A percentile compares a stretch with the other conserved stretches of the same genome.
These are phyloP conservation scores for Pempheris klunzingeri DNA, from an alignment of 2,797 vertebrate species.

Conservation along the genomic window DNA sequence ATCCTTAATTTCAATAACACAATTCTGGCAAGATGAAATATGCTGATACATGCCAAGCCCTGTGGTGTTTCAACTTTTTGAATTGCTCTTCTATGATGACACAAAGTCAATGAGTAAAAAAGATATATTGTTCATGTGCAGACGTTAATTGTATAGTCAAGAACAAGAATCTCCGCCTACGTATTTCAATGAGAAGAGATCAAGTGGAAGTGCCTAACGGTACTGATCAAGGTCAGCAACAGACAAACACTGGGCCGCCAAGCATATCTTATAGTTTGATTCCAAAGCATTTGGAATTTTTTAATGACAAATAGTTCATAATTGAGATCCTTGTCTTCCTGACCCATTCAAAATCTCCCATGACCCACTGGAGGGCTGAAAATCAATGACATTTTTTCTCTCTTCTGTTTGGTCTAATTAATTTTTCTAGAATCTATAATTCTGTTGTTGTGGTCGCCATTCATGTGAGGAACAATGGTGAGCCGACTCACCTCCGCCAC, in stretches of 20 bases:
- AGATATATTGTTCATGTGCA: background rate
- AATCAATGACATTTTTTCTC: background rate
- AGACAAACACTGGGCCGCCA: background rate
- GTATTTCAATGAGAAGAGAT: background rate
- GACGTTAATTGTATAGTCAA: background rate
- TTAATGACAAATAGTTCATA: background rate
- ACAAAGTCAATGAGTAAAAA: background rate
- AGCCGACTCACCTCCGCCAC: slow-evolving; percentile 9
- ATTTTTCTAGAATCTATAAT: background rate
- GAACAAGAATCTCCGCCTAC: background rate
- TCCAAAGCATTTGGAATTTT: background rate
- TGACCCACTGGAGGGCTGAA: background rate
- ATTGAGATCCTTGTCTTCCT: background rate
- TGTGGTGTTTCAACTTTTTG: background rate
- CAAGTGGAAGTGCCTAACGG: background rate
- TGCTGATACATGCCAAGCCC: too few relatives aligned
- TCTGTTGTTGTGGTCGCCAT: background rate
- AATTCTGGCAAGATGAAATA: too few relatives aligned
- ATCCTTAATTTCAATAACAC: background rate
- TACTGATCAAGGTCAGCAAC: background rate
- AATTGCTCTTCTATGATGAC: background rate
- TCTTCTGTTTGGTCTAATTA: background rate
- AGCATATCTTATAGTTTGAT: slow-evolving; percentile 4
- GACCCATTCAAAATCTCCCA: background rate
- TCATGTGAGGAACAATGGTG: background rate